phyloP scores from a whole-genome alignment of 2,113 vertebrate species.

The Engystomops pustulosus region DNA sequence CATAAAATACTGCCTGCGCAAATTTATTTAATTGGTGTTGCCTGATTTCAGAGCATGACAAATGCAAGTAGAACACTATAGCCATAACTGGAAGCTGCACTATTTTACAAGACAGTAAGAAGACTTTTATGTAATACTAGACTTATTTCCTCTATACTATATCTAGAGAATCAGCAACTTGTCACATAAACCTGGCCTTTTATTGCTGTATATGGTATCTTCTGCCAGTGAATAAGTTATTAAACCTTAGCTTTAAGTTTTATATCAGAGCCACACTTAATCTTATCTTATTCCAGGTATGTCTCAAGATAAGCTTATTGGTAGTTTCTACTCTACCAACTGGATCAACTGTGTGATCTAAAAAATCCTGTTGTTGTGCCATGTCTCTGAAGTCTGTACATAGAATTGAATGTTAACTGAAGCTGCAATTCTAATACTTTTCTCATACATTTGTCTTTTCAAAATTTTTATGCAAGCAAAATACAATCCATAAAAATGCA shows the following conservation, averaged over 20 bases:
- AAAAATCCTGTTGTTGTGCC: slow-evolving; percentile 44
- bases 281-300: slow-evolving; percentile 14
- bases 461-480: too few species aligned
- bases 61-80: not conserved
- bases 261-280: not conserved
- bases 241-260: slow-evolving; percentile 4
- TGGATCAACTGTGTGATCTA: slow-evolving; percentile 39
- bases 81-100: too few species aligned
- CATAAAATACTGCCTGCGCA: not conserved
- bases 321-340: slow-evolving; percentile 13
- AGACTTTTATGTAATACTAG: not conserved
- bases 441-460: too few species aligned
- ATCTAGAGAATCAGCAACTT: not conserved
- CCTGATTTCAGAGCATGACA: not conserved
- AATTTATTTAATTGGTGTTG: not conserved
- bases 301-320: not conserved
- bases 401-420: too few species aligned
- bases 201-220: too few species aligned
- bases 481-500: too few species aligned
- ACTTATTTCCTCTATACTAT: not conserved
- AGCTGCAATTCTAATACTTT: too few species aligned
- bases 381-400: too few species aligned
- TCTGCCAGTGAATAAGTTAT: slow-evolving; percentile 29
- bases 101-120: not conserved
- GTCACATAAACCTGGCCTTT: not conserved